Base-by-base conservation (phyloP, 2,113 vertebrate species). In the Phaethornis superciliosus region DNA sequence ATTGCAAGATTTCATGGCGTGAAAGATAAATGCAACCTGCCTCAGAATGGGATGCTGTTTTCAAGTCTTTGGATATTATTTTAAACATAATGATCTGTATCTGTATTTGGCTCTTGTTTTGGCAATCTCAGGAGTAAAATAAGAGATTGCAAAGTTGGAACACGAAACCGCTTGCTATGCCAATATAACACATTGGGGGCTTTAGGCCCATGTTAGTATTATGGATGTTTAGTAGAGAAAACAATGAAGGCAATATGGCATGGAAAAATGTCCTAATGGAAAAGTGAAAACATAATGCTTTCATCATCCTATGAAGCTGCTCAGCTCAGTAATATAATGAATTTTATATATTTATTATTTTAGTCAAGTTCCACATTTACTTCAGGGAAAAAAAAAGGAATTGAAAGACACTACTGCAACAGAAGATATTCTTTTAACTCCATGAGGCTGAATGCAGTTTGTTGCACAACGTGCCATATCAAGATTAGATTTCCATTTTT, bases 1-100 rank as follows among this genome's bases (percentile, higher is more conserved):
- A 88, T 68, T 26, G 56, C 87, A 89, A 84, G 88, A 70, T 75
- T 91, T 72, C 22, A 24, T 35, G 76, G 85, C 76, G 88, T 86
- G 92, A 86, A 95, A 91, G 84, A 95, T 60, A 96, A 96, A 92
- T 54, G 74, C 89, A 95, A 90, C 54, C 69, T 56, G 78, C 85
- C 90, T 84, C 55, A 78, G 88, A 75, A 94, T 88, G 4, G 33
- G 91, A 88, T 92, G 89, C 96, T 83, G 52, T 91, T 93, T 96
- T 93, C 85, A 90, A 92, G 82, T 51, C 77, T 54, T 78, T 9
- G 21, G 75, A 81, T 93, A 88, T 89, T 86, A 88, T 76, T 80
- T 70, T 51, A 78, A 87, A 75, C 54, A 71, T 78, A 89, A 93
- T 49, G 77, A 92, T 93, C 83, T 81, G 65, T 89, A 90, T 95